A percentile compares a stretch with the other conserved stretches of the same genome.
Conservation (phyloP, 2,797 vertebrate genomes). For the Thamnophis elegans region DNA sequence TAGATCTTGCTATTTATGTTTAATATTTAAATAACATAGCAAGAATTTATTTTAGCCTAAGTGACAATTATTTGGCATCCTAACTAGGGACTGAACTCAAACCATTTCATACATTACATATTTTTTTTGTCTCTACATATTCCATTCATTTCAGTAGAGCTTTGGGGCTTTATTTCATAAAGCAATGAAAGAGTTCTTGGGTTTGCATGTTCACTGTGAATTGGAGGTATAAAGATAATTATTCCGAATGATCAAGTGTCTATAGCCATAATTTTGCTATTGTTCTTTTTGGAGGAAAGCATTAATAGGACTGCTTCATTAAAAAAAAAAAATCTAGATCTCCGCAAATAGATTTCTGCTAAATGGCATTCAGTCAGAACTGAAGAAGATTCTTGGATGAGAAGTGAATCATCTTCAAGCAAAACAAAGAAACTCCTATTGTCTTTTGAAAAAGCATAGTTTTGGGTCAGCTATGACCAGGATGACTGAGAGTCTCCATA, state of each 20-base stretch:
- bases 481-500: background rate
- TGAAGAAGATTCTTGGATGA: background rate
- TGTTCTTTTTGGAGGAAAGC: background rate
- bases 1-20: background rate
- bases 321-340: background rate
- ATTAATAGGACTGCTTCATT: background rate
- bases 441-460: background rate
- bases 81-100: conserved; percentile 25
- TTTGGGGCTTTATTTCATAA: background rate
- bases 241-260: background rate
- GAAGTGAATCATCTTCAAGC: background rate
- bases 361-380: background rate
- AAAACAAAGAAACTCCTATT: background rate
- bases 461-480: background rate
- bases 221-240: background rate
- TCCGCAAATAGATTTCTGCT: background rate
- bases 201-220: background rate
- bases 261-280: background rate
- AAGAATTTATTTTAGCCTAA: conserved; percentile 37
- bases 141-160: background rate
- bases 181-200: too few species aligned
- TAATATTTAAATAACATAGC: background rate
- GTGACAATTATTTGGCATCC: conserved; percentile 18
- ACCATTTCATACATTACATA: background rate
- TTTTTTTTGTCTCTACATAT: background rate